Evolutionary conservation across 2,888 invertebrate species (phyloP).

Genomic region (Hemistola chrysoprasaria): DNA sequence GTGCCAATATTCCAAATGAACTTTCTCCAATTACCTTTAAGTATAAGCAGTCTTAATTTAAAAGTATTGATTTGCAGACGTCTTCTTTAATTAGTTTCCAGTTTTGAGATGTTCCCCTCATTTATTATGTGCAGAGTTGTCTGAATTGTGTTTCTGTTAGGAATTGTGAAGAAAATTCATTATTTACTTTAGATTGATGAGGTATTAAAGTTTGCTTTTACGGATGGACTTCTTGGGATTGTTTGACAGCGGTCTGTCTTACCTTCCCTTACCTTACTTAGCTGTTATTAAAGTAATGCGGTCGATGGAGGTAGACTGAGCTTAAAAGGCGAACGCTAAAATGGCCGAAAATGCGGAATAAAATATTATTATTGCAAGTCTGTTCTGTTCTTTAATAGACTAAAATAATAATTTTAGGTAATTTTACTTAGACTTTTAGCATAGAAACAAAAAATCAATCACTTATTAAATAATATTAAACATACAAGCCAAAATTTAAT

Average conservation of each 20-base stretch:
- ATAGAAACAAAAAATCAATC: no score
- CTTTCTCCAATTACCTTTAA: slow-evolving; percentile 73
- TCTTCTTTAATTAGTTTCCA: slow-evolving; percentile 74
- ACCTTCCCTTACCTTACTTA: no score
- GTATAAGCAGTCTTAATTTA: slow-evolving; percentile 65
- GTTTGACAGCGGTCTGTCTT: slow-evolving; percentile 11
- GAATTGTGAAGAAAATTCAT: slow-evolving; percentile 28
- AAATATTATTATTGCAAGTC: no score
- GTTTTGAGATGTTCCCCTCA: slow-evolving; percentile 60
- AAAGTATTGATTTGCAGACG: slow-evolving; percentile 66
- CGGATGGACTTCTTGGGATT: slow-evolving; percentile 6
- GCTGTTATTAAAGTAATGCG: no score
- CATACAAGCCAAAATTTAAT: no score
- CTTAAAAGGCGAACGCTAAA: no score
- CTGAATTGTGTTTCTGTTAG: slow-evolving; percentile 20
- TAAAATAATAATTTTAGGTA: no score
- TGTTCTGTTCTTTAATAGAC: no score
- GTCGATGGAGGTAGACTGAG: no score
- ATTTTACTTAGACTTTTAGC: no score
- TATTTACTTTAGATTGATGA: slow-evolving; percentile 33
- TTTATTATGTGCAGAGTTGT: slow-evolving; percentile 63
- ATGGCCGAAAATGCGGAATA: no score
- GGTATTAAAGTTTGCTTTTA: slow-evolving; percentile 20
- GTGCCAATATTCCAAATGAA: slow-evolving; percentile 69
- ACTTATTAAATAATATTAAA: no score